phyloP scores from a whole-genome alignment of 2,797 vertebrate genomes.

The Cottoperca gobio region DNA sequence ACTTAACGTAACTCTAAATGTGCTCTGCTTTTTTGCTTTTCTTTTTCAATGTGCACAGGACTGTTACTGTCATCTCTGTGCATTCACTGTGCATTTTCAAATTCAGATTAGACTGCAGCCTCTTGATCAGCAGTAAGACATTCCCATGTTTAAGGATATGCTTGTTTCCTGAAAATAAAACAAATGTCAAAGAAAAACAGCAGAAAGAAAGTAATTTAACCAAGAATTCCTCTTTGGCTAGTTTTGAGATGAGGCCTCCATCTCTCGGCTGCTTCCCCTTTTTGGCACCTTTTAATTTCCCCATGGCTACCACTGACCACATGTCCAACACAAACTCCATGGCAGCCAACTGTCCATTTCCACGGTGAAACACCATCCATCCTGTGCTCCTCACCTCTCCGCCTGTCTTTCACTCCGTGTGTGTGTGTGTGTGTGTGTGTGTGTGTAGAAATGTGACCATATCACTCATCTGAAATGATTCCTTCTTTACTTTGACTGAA shows the following conservation, averaged over 20 bases:
- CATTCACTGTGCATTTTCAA: not conserved
- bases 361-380: conserved; percentile 77
- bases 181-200: not conserved
- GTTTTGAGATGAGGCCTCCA: conserved; percentile 69
- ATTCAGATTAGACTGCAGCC: not conserved
- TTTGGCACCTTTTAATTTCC: conserved; percentile 49
- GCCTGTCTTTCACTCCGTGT: conserved; percentile 70
- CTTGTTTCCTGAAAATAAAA: not conserved
- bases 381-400: conserved; percentile 83
- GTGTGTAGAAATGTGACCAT: conserved; percentile 31
- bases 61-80: not conserved
- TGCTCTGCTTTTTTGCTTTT: conserved; percentile 10
- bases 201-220: not conserved
- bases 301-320: conserved; percentile 43
- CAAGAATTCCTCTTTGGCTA: conserved; percentile 31
- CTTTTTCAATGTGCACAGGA: not conserved
- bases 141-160: not conserved
- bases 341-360: conserved; percentile 43
- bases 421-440: not conserved
- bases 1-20: not conserved
- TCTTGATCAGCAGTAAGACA: not conserved
- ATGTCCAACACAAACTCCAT: conserved; percentile 25
- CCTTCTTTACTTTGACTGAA: conserved; percentile 42
- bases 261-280: conserved; percentile 32
- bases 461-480: conserved; percentile 53